These are phyloP conservation scores for Pangasius macronema DNA, from an alignment of 2,797 vertebrate genomes.

Conservation along the genomic window DNA sequence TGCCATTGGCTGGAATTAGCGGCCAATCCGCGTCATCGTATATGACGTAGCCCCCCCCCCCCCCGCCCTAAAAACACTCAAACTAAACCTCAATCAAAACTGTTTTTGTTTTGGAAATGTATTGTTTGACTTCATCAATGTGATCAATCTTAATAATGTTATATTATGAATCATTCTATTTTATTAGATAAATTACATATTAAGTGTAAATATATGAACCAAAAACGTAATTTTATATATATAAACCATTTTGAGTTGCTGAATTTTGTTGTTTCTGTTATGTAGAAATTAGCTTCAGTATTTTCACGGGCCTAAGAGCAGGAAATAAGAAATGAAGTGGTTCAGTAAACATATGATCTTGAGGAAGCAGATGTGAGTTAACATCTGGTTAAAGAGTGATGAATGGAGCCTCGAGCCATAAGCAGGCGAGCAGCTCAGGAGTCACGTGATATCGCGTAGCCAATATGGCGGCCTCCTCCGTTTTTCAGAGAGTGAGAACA, in stretches of 20 bases:
- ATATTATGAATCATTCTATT: neutral
- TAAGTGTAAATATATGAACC: no score
- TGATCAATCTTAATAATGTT: neutral
- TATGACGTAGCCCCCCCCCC: neutral
- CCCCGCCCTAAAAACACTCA: neutral
- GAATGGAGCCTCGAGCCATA: neutral
- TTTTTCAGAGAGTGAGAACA: slow-evolving; percentile 75
- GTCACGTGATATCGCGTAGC: slow-evolving; percentile 60
- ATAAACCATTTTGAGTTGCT: neutral
- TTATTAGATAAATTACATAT: neutral
- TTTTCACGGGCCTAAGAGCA: neutral
- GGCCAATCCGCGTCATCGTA: slow-evolving; percentile 7
- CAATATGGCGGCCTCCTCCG: slow-evolving; percentile 66
- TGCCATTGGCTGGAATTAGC: slow-evolving; percentile 16
- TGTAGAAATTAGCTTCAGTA: neutral
- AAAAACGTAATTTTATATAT: no score
- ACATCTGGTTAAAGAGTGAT: no score
- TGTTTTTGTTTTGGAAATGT: neutral
- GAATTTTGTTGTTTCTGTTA: neutral
- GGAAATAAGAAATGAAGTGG: neutral
- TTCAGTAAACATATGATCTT: neutral
- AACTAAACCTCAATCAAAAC: neutral
- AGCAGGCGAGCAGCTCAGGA: neutral
- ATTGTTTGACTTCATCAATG: neutral
- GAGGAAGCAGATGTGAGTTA: neutral